Percentiles rank a stretch among this genome's conserved stretches.
Evolutionary conservation across 2,797 vertebrate species (phyloP).

Genomic region (Sphenopsis melanotis): DNA sequence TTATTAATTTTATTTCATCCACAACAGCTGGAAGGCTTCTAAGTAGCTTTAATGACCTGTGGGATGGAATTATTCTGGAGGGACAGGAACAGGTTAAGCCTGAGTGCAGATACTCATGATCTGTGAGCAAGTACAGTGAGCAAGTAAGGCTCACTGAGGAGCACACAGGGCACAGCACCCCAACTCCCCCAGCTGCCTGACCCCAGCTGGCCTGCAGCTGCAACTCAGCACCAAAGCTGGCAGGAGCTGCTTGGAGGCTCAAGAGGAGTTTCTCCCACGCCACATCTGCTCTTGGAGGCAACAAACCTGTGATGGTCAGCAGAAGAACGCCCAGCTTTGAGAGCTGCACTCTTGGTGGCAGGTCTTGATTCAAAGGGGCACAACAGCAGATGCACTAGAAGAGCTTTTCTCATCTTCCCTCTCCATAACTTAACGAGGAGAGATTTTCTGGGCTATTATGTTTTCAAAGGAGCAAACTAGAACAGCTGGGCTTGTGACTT

Average conservation of each 20-base stretch:
- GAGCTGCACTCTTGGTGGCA: background rate
- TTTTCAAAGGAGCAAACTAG: background rate
- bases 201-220: background rate
- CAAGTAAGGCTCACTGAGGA: background rate
- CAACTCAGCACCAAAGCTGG: background rate
- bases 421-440: background rate
- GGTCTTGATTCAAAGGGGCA: background rate
- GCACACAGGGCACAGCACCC: background rate
- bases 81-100: background rate
- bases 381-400: background rate
- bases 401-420: background rate
- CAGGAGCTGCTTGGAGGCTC: background rate
- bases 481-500: background rate
- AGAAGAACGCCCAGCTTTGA: background rate
- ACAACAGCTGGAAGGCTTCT: background rate
- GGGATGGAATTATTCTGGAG: background rate
- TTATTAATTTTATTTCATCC: background rate
- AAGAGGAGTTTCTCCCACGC: background rate
- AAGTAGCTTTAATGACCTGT: background rate
- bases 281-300: background rate
- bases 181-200: fast-evolving
- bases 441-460: background rate
- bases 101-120: background rate
- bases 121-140: too few relatives aligned
- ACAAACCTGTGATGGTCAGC: fast-evolving